Evolutionary conservation across 2,797 vertebrate genomes (phyloP), one percentile per base, ranked within the genome.

Genomic region (Paramormyrops hopkinsi): DNA sequence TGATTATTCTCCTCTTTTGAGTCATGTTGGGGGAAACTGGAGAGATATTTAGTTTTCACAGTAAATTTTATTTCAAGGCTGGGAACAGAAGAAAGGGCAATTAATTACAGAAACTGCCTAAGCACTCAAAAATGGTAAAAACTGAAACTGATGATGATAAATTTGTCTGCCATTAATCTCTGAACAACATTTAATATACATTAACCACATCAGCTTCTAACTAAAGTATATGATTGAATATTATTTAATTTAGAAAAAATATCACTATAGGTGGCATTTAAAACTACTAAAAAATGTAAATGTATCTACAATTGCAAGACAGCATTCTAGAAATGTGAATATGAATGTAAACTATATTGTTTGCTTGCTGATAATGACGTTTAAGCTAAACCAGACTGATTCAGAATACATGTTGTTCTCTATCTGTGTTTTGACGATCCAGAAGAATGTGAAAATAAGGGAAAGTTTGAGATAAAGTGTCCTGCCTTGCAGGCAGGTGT

Each of bases 131-230:
- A 82, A 41, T 88, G 79, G 44, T 83, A 62, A 62, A 25, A 62
- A 62, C n/a, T 62, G 69, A 53, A 51, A 90, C 82, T 88, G 84
- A 41, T 29, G 5, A 44, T 46, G 86, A 88, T 73, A 83, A 88
- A 48, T 91, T 12, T 9, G 19, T 91, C 92, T 88, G 88, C 90
- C 92, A 92, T 92, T 90, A 90, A 41, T 59, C 9, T 37, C 29
- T 9, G 22, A 50, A 90, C n/a, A 89, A 89, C 89, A 3, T 46
- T 22, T 83, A 22, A 17, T 73, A 29, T 22, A 25, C 11, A 44
- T 46, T 0, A 29, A 88, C 54, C 51, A 14, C 59, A 51, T n/a
- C 62, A 59, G n/a, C 12, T 86, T 48, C 82, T 7, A 29, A 62
- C 73, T 9, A 83, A 89, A n/a, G 22, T 65, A 25, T 90, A 17